Base-by-base conservation (phyloP, 2,113 vertebrate genomes). In the Zingel zingel region DNA sequence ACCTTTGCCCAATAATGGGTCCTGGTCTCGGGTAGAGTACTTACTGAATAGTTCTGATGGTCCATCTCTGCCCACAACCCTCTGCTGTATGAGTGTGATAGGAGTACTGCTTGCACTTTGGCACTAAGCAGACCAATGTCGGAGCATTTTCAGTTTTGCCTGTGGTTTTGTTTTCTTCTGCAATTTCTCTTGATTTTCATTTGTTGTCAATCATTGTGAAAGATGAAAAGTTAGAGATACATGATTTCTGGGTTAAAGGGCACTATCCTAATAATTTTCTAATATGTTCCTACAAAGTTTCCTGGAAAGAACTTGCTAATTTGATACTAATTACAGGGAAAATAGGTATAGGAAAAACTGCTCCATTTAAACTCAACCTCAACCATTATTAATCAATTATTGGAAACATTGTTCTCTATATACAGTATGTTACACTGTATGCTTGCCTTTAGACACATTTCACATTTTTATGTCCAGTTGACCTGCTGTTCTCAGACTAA, bases 1-100 rank as follows among this genome's bases (percentile, higher is more conserved):
- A 19, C 96, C 98, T 0, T 91, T 97, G 91, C 97, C 98, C 74
- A 99, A 99, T 91, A 99, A 99, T 0, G 98, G 98, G 30, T 98
- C 98, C 81, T 99, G 98, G 98, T 96, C 97, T 84, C 93, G 97
- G 73, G 97, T 99, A 71, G 89, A 95, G 76, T 95, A 93, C 83
- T 95, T 99, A 92, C 91, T 99, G 75, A 95, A 45, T 15, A 87
- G 77, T 56, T 90, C 59, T n/a, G 85, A 88, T 10, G 13, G 72
- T 65, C 23, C 36, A 0, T 48, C 84, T 3, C 53, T 3, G 0
- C 70, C 77, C 0, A 10, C 23, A 33, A 56, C 4, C 0, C 2
- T 78, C 10, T 92, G 72, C 0, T 30, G 2, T 0, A 50, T 96
- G 71, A 81, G 54, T 23, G 77, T 95, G 2, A 54, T 93, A 0